Conservation (phyloP, 2,797 vertebrate species). For the Apogon hyalosoma region DNA sequence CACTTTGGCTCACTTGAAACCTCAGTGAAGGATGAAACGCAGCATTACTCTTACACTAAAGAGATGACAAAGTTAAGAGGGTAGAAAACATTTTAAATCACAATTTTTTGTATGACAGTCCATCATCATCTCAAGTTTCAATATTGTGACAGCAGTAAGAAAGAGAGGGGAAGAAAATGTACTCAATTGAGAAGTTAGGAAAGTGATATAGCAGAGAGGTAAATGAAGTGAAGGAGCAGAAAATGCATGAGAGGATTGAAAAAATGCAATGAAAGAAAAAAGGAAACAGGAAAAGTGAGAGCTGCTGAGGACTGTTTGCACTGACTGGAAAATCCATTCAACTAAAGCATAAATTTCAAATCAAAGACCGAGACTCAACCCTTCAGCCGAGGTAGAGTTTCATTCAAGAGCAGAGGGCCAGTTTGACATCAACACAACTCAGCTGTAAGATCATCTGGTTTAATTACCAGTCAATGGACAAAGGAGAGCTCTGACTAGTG, state of each 20-base stretch:
- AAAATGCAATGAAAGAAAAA: background rate
- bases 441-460: constrained; percentile 30
- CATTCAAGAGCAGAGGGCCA: constrained; percentile 9
- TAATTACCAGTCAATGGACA: constrained; percentile 46
- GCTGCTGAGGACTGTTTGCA: constrained; percentile 10
- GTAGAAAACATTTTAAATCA: too few relatives aligned
- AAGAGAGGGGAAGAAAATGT: background rate
- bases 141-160: background rate
- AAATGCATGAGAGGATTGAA: background rate
- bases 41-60: too few relatives aligned
- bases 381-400: background rate
- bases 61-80: too few relatives aligned
- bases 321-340: constrained; percentile 33
- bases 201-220: background rate
- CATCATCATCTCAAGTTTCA: too few relatives aligned
- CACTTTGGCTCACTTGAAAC: too few relatives aligned
- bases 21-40: too few relatives aligned
- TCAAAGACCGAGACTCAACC: constrained; percentile 17
- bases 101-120: too few relatives aligned
- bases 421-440: constrained; percentile 42
- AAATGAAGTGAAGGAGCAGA: background rate
- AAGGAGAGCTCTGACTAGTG: constrained; percentile 59
- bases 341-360: constrained; percentile 31
- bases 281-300: background rate
- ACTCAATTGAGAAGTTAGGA: background rate